Evolutionary conservation across 53 echinoderm and acorn worm genomes (phyloP).

Genomic region (Hippasteria phrygiana): DNA sequence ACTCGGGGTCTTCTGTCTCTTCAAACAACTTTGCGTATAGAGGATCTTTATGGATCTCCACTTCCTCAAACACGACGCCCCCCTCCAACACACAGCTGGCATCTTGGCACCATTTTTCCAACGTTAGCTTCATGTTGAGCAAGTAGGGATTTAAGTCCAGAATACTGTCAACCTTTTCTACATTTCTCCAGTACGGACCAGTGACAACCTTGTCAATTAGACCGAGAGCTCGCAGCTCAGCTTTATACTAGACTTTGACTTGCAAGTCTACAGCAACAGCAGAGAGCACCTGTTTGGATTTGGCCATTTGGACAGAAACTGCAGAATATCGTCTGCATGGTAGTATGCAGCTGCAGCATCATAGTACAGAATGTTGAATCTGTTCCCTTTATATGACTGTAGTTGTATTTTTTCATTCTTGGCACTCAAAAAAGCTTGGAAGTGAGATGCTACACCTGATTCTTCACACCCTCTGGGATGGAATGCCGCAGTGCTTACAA

Average conservation of each 20-base stretch:
- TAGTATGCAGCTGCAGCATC: constrained; percentile 47
- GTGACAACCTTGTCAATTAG: constrained; percentile 77
- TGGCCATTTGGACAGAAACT: constrained; percentile 4
- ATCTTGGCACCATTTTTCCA: constrained; percentile 48
- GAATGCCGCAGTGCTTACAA: not conserved
- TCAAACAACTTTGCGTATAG: constrained; percentile 46
- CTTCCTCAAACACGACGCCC: constrained; percentile 29
- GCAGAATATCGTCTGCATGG: constrained; percentile 9
- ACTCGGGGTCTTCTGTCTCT: constrained; percentile 47
- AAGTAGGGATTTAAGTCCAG: constrained; percentile 62
- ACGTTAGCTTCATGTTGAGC: constrained; percentile 30
- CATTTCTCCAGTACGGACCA: constrained; percentile 76
- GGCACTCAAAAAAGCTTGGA: not conserved
- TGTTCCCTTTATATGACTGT: not conserved
- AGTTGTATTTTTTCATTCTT: not conserved
- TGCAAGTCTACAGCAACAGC: not conserved
- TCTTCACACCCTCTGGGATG: not conserved
- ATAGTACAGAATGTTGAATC: constrained; percentile 57
- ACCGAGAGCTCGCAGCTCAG: constrained; percentile 62
- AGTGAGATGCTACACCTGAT: not conserved
- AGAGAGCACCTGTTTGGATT: not conserved
- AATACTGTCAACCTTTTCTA: constrained; percentile 41
- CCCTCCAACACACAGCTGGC: constrained; percentile 36
- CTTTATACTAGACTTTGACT: no score
- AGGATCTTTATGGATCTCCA: constrained; percentile 58